Base-by-base conservation (phyloP, 2,888 invertebrate genomes). In the Napeogenes sylphis region DNA sequence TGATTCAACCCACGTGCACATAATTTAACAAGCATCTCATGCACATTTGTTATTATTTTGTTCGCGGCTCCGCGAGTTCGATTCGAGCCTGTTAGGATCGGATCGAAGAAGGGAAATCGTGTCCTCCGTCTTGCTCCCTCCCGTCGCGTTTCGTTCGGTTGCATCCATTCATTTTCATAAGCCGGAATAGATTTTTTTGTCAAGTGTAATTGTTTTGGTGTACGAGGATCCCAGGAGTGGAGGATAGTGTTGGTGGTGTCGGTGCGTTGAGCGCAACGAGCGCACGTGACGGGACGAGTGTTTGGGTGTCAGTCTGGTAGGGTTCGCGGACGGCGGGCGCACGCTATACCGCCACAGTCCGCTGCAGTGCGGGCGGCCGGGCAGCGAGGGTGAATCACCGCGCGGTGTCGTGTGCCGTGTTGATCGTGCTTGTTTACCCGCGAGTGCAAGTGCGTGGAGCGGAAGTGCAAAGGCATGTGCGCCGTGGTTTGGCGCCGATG, bases 21-120 rank as follows among this genome's bases (percentile, higher is more conserved):
- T 81, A 84, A 76, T 84, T 84, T 83, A 85, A 79, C 81, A 77
- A 88, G 84, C 78, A 89, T 88, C 88, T 88, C 92, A 91, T 92
- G 92, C 92, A 92, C 92, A 92, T 92, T 93, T 93, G 93, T 93
- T 93, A 92, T 93, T 93, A 93, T 93, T 93, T 93, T 93, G 93
- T 90, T 91, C 90, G 91, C 88, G 92, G 92, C 89, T 91, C 21
- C 88, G 88, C 87, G 91, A 92, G 92, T 92, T 92, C 92, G 92
- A 92, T 92, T 91, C 91, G 78, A 75, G 81, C 79, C 81, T 80
- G 83, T 80, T 77, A 79, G 78, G 79, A 78, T 85, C 79, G 81
- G 78, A 80, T 79, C 80, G 85, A 81, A 82, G 81, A 79, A 80
- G 82, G 80, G 80, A 81, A 82, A 82, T 82, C 82, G 83, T 79